Evolutionary conservation across 1,140 invertebrate genomes (phyloP).

Genomic region (Danaus plexippus): DNA sequence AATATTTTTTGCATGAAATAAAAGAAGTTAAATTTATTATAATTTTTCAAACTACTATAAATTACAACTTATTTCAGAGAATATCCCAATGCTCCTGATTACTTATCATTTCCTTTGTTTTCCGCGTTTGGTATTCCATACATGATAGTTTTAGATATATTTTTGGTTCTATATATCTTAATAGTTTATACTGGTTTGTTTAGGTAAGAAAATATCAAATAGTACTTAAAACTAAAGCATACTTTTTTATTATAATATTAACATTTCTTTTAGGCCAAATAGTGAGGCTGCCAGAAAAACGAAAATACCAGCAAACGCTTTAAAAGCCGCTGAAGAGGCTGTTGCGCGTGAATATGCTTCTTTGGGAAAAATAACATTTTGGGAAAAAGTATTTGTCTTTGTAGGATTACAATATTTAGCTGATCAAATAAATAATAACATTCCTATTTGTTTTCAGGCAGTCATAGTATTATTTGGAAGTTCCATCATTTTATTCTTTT

Average conservation of each 20-base stretch:
- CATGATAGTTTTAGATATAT: conserved; percentile 33
- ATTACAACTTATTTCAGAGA: conserved; percentile 27
- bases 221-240: too few species aligned
- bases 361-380: conserved; percentile 84
- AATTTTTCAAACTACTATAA: background rate
- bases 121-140: conserved; percentile 43
- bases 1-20: too few species aligned
- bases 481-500: conserved; percentile 46
- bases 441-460: conserved; percentile 39
- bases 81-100: conserved; percentile 43
- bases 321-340: conserved; percentile 73
- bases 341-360: conserved; percentile 79
- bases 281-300: conserved; percentile 70
- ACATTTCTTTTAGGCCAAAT: conserved; percentile 56
- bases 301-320: conserved; percentile 70
- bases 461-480: conserved; percentile 45
- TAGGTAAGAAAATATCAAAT: conserved; percentile 27
- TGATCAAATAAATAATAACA: background rate
- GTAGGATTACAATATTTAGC: conserved; percentile 1
- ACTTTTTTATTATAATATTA: conserved; percentile 1
- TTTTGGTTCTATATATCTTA: conserved; percentile 29
- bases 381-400: conserved; percentile 74
- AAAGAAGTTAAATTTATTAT: background rate
- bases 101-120: conserved; percentile 49
- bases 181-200: conserved; percentile 43